phyloP scores from a whole-genome alignment of 37 sponge, comb jelly and placozoan species.

The Oopsacas minuta region DNA sequence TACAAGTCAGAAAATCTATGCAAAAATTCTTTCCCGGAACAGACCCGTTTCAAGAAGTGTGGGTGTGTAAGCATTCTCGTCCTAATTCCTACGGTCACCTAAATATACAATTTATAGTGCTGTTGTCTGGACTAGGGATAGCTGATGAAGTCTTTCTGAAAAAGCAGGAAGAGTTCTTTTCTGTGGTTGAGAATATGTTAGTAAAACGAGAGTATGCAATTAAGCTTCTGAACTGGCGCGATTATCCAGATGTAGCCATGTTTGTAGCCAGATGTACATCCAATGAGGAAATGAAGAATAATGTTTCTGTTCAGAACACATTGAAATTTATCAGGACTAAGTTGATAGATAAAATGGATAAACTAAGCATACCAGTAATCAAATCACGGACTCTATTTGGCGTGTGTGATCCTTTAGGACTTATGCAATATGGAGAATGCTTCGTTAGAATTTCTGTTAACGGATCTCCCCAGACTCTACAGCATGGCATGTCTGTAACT shows the following conservation, averaged over 20 bases:
- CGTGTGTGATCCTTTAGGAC: slow-evolving; percentile 44
- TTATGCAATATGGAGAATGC: slow-evolving; percentile 58
- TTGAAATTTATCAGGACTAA: slow-evolving; percentile 24
- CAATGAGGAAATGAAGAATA: neutral
- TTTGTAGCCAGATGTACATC: neutral
- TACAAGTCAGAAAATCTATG: slow-evolving; percentile 48
- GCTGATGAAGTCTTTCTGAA: slow-evolving; percentile 41
- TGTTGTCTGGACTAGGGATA: slow-evolving; percentile 57
- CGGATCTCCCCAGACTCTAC: slow-evolving; percentile 33
- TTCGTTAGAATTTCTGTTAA: slow-evolving; percentile 34
- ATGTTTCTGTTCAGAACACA: neutral
- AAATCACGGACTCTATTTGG: slow-evolving; percentile 67
- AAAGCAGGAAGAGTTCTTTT: slow-evolving; percentile 35
- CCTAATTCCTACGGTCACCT: slow-evolving; percentile 54
- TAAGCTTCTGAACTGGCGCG: slow-evolving; percentile 27
- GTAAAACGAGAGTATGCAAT: slow-evolving; percentile 30
- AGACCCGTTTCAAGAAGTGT: slow-evolving; percentile 32
- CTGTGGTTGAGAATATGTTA: slow-evolving; percentile 23
- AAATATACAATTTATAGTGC: slow-evolving; percentile 56
- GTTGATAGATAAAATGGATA: slow-evolving; percentile 34
- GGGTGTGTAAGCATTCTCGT: slow-evolving; percentile 50
- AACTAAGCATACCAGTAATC: slow-evolving; percentile 37
- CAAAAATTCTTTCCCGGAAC: slow-evolving; percentile 43
- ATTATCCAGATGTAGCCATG: slow-evolving; percentile 30
- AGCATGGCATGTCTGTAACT: slow-evolving; percentile 20